phyloP scores from a whole-genome alignment of 2,797 vertebrate genomes.

The Poecilia gillii region DNA sequence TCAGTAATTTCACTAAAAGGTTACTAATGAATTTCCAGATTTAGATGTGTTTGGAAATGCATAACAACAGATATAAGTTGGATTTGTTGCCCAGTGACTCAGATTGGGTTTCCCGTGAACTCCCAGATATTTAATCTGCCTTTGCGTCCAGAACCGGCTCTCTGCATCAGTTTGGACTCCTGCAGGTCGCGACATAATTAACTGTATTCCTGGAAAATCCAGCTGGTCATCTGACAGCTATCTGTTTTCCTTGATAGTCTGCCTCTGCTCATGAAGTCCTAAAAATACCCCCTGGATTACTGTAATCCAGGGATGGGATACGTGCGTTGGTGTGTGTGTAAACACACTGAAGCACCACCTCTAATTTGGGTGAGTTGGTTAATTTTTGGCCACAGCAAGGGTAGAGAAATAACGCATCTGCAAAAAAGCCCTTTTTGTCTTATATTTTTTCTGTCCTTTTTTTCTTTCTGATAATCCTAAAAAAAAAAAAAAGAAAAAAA shows the following conservation, averaged over 20 bases:
- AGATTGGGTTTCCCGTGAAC: neutral
- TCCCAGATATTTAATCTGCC: neutral
- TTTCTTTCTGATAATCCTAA: neutral
- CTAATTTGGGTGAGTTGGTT: slow-evolving; percentile 2
- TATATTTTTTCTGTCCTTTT: neutral
- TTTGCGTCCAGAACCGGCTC: slow-evolving; percentile 1
- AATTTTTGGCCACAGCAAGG: neutral
- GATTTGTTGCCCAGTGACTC: neutral
- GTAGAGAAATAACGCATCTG: neutral
- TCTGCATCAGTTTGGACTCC: slow-evolving; percentile 15
- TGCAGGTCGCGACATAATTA: slow-evolving; percentile 25
- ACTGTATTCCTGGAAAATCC: slow-evolving; percentile 35
- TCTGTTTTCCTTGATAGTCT: slow-evolving; percentile 57
- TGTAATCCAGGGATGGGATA: slow-evolving; percentile 65
- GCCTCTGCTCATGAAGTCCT: slow-evolving; percentile 55
- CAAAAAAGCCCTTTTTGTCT: neutral
- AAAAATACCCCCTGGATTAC: slow-evolving; percentile 76
- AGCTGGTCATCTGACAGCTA: slow-evolving; percentile 49
- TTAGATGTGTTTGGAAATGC: neutral
- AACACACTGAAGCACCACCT: neutral
- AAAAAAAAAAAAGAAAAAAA: too few species aligned
- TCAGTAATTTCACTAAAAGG: neutral
- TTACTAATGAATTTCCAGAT: neutral
- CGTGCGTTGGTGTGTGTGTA: slow-evolving; percentile 20
- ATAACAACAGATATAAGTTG: neutral